A percentile compares a stretch with the other conserved stretches of the same genome.
Evolutionary conservation across 2,888 invertebrate species (phyloP).

Genomic region (Erebia aethiops): DNA sequence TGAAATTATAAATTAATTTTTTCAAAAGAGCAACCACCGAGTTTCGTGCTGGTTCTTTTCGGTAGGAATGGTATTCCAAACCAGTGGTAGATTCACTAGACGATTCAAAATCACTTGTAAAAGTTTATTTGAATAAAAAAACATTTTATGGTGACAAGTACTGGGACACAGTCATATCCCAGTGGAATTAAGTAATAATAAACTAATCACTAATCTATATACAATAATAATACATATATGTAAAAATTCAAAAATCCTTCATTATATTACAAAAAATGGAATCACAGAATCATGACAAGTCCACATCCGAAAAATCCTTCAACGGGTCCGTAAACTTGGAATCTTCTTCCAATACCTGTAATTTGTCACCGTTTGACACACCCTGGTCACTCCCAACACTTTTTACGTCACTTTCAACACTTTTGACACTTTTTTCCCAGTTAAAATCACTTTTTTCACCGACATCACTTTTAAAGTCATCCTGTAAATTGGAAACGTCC

Average conservation of each 20-base stretch:
- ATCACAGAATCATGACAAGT: constrained; percentile 66
- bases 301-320: constrained; percentile 63
- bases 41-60: too few species aligned
- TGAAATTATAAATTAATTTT: too few species aligned
- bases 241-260: constrained; percentile 37
- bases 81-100: too few species aligned
- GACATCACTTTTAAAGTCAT: constrained; percentile 16
- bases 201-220: neutral
- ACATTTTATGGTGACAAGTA: too few species aligned
- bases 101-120: too few species aligned
- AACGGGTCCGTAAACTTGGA: constrained; percentile 54
- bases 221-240: neutral
- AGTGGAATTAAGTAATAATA: neutral
- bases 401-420: neutral
- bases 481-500: constrained; percentile 25
- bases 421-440: constrained; percentile 12
- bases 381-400: neutral
- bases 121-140: too few species aligned
- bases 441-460: neutral
- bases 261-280: constrained; percentile 54
- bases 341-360: constrained; percentile 39
- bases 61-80: too few species aligned
- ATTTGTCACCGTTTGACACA: constrained; percentile 28
- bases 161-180: neutral
- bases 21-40: too few species aligned